A percentile compares a stretch with the other conserved stretches of the same genome.
These are phyloP conservation scores for Brachymystax lenok DNA, from an alignment of 2,797 vertebrate species.

Conservation along the genomic window DNA sequence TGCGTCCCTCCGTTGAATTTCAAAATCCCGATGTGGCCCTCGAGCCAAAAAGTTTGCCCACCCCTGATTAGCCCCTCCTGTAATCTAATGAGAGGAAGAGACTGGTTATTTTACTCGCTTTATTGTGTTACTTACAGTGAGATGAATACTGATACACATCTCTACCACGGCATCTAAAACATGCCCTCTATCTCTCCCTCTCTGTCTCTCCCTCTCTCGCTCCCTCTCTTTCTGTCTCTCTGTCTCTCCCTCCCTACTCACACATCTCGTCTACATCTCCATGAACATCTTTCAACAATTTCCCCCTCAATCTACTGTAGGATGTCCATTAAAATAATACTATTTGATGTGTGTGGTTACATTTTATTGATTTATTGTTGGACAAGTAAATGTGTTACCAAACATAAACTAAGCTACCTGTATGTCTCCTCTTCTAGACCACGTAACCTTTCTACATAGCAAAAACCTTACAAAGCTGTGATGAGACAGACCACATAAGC, in stretches of 20 bases:
- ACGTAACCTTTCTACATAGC: not conserved
- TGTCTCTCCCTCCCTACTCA: not conserved
- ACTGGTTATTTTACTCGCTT: conserved; percentile 54
- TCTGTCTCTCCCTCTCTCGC: no score
- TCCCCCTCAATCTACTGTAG: conserved; percentile 43
- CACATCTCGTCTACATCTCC: conserved; percentile 48
- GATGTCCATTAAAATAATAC: conserved; percentile 18
- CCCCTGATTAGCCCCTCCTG: not conserved
- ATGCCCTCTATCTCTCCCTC: not conserved
- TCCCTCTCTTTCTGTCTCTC: no score
- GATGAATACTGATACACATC: conserved; percentile 66
- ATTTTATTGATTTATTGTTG: conserved; percentile 31
- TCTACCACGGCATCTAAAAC: conserved; percentile 68
- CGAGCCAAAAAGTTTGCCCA: no score
- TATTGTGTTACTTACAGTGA: conserved; percentile 72
- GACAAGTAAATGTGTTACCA: conserved; percentile 42
- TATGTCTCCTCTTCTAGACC: conserved; percentile 27
- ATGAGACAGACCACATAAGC: not conserved
- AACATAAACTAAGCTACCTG: conserved; percentile 47
- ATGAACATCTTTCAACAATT: conserved; percentile 61
- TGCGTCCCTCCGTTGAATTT: no score
- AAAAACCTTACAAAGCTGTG: not conserved
- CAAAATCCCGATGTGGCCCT: no score
- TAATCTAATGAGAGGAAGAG: not conserved
- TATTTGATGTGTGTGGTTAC: conserved; percentile 46